These are phyloP conservation scores for Pithys albifrons DNA, from an alignment of 2,113 vertebrate species.

Conservation along the genomic window DNA sequence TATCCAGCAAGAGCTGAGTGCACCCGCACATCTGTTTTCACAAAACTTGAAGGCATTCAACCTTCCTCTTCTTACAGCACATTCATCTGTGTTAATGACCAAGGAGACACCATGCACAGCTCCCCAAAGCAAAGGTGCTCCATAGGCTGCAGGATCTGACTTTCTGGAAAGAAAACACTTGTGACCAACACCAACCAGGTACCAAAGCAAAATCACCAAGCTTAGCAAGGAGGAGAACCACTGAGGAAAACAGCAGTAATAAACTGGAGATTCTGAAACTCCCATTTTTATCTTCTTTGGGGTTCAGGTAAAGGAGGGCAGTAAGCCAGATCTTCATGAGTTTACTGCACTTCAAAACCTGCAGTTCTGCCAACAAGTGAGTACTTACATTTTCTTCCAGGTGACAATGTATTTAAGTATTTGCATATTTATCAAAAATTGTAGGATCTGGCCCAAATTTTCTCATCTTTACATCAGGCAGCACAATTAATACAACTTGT, in stretches of 20 bases:
- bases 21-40: neutral
- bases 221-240: neutral
- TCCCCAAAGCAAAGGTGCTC: neutral
- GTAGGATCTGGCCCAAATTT: neutral
- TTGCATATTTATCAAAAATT: neutral
- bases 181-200: neutral
- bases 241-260: neutral
- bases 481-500: neutral
- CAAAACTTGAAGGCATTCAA: neutral
- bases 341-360: neutral
- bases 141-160: neutral
- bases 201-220: accelerated
- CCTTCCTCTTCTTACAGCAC: neutral
- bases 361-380: neutral
- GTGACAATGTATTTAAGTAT: neutral
- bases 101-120: accelerated
- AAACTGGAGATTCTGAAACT: neutral
- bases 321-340: neutral
- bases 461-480: neutral
- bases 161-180: neutral
- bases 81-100: neutral
- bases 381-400: neutral
- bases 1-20: neutral
- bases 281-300: neutral
- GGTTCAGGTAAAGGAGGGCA: neutral